A percentile compares a stretch with the other conserved stretches of the same genome.
Conservation (phyloP, 2,113 vertebrate genomes). For the Regulus satrapa region DNA sequence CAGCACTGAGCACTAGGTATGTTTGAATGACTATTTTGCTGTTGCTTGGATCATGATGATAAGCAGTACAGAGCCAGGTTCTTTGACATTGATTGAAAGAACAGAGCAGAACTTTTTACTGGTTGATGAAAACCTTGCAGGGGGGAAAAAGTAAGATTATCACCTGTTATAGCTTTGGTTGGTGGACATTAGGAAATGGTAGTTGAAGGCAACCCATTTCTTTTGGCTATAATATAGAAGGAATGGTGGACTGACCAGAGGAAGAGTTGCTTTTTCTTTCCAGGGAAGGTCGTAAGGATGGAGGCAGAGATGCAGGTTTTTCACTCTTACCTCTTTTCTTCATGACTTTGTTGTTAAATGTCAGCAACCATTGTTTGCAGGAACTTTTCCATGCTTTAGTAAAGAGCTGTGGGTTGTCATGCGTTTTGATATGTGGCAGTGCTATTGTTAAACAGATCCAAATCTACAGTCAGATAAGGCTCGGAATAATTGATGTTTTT, state of each 20-base stretch:
- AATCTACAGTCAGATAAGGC: constrained; percentile 17
- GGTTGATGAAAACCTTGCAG: neutral
- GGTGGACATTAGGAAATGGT: neutral
- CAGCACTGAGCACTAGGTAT: neutral
- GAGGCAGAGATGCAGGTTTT: neutral
- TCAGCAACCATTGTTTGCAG: neutral
- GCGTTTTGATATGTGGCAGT: neutral
- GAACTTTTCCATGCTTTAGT: neutral
- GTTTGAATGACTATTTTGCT: neutral
- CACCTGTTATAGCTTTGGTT: neutral
- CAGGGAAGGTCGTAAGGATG: neutral
- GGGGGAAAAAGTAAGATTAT: neutral
- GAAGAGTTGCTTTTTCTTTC: neutral
- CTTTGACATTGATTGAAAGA: neutral
- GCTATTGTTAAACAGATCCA: neutral
- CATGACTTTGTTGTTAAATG: neutral
- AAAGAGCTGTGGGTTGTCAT: neutral
- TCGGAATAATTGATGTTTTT: neutral
- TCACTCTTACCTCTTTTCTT: neutral
- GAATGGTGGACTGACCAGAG: neutral
- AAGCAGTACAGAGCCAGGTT: neutral
- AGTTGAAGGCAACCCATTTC: neutral
- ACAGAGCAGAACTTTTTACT: neutral
- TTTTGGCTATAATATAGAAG: neutral
- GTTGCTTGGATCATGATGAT: neutral